These are phyloP conservation scores for Gorsachius goisagi DNA, from an alignment of 2,113 vertebrate species.

Conservation along the genomic window DNA sequence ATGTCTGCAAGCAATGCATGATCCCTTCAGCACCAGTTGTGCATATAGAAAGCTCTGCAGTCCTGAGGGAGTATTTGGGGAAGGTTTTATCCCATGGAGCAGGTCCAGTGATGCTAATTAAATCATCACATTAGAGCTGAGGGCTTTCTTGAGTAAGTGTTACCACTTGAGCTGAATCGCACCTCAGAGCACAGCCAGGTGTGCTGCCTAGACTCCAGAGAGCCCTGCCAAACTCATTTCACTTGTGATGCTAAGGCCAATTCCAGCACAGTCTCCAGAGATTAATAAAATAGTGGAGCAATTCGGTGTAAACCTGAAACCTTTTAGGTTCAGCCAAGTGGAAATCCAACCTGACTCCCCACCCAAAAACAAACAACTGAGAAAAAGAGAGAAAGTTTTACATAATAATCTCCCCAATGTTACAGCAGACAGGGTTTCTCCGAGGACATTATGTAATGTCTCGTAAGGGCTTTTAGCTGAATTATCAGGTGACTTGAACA, in stretches of 20 bases:
- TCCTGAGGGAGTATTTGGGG: background rate
- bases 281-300: constrained; percentile 16
- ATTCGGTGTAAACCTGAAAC: constrained; percentile 33
- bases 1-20: background rate
- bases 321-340: constrained; percentile 47
- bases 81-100: constrained; percentile 15
- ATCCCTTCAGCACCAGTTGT: background rate
- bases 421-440: constrained; percentile 49
- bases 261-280: background rate
- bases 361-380: constrained; percentile 41
- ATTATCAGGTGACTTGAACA: constrained; percentile 52
- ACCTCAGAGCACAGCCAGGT: constrained; percentile 7
- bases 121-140: constrained; percentile 47
- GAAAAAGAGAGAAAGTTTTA: constrained; percentile 45
- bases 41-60: background rate
- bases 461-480: constrained; percentile 24
- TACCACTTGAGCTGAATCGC: constrained; percentile 5
- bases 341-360: constrained; percentile 50
- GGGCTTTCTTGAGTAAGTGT: constrained; percentile 47
- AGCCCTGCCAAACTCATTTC: constrained; percentile 52
- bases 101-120: constrained; percentile 51
- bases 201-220: constrained; percentile 1
- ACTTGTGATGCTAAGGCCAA: constrained; percentile 32
- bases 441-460: constrained; percentile 52
- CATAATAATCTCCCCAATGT: constrained; percentile 30